Percentiles rank a stretch among this genome's conserved stretches.
Evolutionary conservation across 2,113 vertebrate genomes (phyloP).

Genomic region (Micromys minutus): DNA sequence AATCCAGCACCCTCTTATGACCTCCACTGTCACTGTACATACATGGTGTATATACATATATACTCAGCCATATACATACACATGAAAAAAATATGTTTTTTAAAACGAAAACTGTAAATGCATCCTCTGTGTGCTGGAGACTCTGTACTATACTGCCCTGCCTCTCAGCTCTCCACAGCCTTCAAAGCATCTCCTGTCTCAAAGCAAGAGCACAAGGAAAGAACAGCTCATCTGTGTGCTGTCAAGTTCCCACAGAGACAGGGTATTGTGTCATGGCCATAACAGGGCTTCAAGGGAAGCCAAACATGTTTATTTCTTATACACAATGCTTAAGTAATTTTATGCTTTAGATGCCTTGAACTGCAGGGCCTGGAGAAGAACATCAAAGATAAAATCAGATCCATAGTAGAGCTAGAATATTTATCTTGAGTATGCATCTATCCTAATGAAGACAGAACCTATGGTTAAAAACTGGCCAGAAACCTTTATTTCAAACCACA

Average conservation of each 20-base stretch:
- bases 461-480: constrained; percentile 8
- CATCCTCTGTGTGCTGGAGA: not conserved
- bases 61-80: not conserved
- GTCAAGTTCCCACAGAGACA: not conserved
- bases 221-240: not conserved
- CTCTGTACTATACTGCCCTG: accelerated
- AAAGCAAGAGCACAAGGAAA: not conserved
- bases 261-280: not conserved
- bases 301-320: not conserved
- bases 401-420: not conserved
- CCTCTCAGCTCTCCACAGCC: not conserved
- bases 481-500: constrained; percentile 11
- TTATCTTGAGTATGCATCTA: constrained; percentile 18
- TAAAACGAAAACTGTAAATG: not conserved
- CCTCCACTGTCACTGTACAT: not conserved
- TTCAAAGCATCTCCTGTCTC: not conserved
- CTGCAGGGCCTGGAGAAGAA: not conserved
- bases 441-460: constrained; percentile 12
- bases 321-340: not conserved
- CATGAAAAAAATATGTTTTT: not conserved
- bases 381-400: constrained; percentile 21
- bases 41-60: no score
- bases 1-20: not conserved
- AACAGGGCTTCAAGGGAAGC: not conserved
- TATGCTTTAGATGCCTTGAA: not conserved